phyloP scores from a whole-genome alignment of 2,113 vertebrate species.

The Limnothrissa miodon region DNA sequence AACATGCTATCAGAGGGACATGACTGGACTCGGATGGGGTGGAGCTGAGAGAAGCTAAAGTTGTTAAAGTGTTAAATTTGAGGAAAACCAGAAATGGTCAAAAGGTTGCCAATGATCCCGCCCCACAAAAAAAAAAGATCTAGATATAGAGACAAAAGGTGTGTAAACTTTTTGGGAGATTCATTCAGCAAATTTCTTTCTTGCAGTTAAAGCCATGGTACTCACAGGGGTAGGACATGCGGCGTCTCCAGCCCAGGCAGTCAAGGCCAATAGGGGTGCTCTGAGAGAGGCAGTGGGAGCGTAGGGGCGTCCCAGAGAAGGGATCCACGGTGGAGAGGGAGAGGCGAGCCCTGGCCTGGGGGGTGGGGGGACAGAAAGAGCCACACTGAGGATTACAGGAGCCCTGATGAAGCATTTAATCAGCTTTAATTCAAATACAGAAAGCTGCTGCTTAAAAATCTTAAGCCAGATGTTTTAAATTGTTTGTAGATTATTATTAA shows the following conservation, averaged over 20 bases:
- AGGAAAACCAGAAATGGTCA: too few relatives aligned
- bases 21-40: neutral
- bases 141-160: neutral
- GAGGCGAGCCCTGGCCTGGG: conserved; percentile 60
- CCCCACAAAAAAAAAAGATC: too few relatives aligned
- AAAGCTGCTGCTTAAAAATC: neutral
- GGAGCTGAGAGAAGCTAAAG: neutral
- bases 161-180: neutral
- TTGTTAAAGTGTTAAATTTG: too few relatives aligned
- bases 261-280: conserved; percentile 82
- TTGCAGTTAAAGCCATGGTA: conserved; percentile 19
- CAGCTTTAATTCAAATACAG: neutral
- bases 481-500: neutral
- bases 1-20: neutral
- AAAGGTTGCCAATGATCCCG: too few relatives aligned
- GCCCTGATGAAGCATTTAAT: neutral
- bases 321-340: conserved; percentile 51
- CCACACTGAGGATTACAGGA: conserved; percentile 27
- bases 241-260: conserved; percentile 68
- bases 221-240: conserved; percentile 65
- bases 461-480: neutral
- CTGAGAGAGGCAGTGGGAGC: conserved; percentile 74
- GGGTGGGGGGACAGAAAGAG: neutral
- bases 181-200: too few relatives aligned
- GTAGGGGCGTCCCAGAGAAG: conserved; percentile 64